These are phyloP conservation scores for Acronicta alni DNA, from an alignment of 2,888 invertebrate genomes.

Conservation along the genomic window DNA sequence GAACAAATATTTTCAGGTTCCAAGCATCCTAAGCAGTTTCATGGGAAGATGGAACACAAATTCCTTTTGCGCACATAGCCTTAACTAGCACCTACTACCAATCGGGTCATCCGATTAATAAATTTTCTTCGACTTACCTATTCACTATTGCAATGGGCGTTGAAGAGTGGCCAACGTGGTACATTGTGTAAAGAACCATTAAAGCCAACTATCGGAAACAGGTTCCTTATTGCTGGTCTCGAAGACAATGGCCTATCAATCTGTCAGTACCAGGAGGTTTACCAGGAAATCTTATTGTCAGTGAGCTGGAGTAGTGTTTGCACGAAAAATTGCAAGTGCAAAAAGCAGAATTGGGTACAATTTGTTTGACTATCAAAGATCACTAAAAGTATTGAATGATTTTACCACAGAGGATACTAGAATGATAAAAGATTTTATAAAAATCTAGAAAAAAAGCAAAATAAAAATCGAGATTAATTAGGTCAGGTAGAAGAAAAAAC, in stretches of 20 bases:
- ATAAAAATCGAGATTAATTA: too few species aligned
- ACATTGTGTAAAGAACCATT: constrained; percentile 28
- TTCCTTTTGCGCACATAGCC: neutral
- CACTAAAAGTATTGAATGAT: neutral
- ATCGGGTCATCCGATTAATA: neutral
- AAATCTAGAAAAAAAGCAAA: neutral
- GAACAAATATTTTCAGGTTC: neutral
- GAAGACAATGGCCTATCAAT: constrained; percentile 48
- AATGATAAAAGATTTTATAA: neutral
- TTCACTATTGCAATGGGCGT: constrained; percentile 10
- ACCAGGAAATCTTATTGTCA: constrained; percentile 23
- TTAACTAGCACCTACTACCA: too few species aligned
- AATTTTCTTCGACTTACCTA: neutral
- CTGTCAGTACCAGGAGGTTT: constrained; percentile 13
- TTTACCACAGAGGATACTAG: neutral
- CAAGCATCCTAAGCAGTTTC: neutral
- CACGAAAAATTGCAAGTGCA: neutral
- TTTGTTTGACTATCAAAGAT: too few species aligned
- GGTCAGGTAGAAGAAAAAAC: neutral
- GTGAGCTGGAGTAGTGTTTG: neutral
- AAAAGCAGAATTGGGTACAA: neutral
- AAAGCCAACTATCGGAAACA: constrained; percentile 33
- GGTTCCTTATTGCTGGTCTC: constrained; percentile 38
- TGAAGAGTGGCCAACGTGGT: constrained; percentile 6
- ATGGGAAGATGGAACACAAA: neutral